Conservation (phyloP, 2,797 vertebrate genomes). For the Sebastes steindachneri region DNA sequence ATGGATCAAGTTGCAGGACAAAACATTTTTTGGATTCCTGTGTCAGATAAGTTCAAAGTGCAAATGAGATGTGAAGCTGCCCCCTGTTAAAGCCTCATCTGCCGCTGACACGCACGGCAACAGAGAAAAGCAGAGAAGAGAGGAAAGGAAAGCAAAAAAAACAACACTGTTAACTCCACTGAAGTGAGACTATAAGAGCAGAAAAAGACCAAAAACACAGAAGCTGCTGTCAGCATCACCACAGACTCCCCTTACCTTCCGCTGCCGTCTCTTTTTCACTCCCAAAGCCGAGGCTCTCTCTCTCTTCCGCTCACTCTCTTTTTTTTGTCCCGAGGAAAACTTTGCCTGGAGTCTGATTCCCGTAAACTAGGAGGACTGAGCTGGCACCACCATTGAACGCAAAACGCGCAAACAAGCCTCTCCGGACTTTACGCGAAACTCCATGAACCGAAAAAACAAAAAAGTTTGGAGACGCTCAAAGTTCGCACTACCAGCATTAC, state of each 20-base stretch:
- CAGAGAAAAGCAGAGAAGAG: background rate
- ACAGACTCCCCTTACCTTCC: slow-evolving; percentile 60
- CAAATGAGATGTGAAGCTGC: slow-evolving; percentile 87
- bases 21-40: slow-evolving; percentile 93
- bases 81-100: slow-evolving; percentile 41
- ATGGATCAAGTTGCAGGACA: slow-evolving; percentile 91
- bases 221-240: slow-evolving; percentile 45
- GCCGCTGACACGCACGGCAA: slow-evolving; percentile 48
- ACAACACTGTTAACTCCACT: background rate
- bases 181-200: background rate
- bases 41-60: slow-evolving; percentile 92
- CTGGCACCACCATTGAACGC: slow-evolving; percentile 10
- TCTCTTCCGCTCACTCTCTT: slow-evolving; percentile 21
- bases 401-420: slow-evolving; percentile 55
- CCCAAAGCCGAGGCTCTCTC: slow-evolving; percentile 1
- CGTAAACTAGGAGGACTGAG: slow-evolving; percentile 21
- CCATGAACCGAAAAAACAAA: slow-evolving; percentile 57
- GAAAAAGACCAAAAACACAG: background rate
- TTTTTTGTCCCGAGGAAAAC: slow-evolving; percentile 36
- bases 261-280: slow-evolving; percentile 6
- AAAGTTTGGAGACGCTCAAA: slow-evolving; percentile 52
- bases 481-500: slow-evolving; percentile 15
- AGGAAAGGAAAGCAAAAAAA: background rate
- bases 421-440: slow-evolving; percentile 47
- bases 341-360: slow-evolving; percentile 48